Base-by-base conservation (phyloP, 2,113 vertebrate species). In the Gadus chalcogrammus region DNA sequence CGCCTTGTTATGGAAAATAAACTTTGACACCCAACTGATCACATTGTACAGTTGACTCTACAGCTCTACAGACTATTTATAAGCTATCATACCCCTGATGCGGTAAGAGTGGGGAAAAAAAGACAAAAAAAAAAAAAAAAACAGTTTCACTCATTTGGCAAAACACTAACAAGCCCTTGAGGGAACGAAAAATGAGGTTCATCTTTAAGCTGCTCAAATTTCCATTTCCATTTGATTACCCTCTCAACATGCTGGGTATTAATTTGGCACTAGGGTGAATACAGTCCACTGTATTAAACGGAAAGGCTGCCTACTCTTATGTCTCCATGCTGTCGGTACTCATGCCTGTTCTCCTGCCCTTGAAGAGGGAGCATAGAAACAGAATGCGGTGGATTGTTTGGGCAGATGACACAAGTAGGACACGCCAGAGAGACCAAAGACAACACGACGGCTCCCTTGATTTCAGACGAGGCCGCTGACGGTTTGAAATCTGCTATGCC, bases 171-270 rank as follows among this genome's bases (percentile, higher is more conserved):
- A 71, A 70, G 70, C 75, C 82, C 80, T 84, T 75, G 60, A 66
- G 78, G 69, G 70, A 42, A 42, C 38, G 70, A 66, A 79, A 85
- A 81, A 83, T 65, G 59, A 79, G 85, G 65, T 84, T 84, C 68
- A 74, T 89, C 79, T 85, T 81, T 76, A 89, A 83, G 79, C 73
- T 77, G 81, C 80, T 86, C 81, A 88, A 71, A 89, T 86, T 84
- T 84, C 76, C 79, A 82, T 85, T 84, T 89, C 70, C 76, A 81
- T 83, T 76, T 82, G 83, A 89, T 84, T 82, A 78, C 76, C 64
- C 79, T 63, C 73, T 88, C 73, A 83, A 81, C 86, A 55, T 67
- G 78, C 79, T 67, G 75, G 38, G 3, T 81, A 79, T 84, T 79
- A 78, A 81, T 84, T 81, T 86, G 82, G 72, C 76, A 78, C 72